These are phyloP conservation scores for Todiramphus chloris DNA, from an alignment of 2,113 vertebrate genomes.

Conservation along the genomic window DNA sequence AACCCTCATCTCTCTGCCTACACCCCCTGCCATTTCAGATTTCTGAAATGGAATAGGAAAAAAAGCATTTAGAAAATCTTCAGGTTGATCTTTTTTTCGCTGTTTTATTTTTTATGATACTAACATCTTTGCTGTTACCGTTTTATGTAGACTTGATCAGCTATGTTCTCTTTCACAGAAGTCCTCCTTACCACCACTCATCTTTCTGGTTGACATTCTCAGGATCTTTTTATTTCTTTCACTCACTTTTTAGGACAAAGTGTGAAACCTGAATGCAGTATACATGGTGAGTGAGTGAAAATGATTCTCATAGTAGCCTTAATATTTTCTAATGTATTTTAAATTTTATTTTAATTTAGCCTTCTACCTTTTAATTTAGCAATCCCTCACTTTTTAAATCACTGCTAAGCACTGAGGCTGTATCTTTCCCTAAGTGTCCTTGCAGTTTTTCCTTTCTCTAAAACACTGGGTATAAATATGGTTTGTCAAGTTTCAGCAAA, in stretches of 20 bases:
- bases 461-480: background rate
- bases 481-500: background rate
- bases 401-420: background rate
- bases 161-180: background rate
- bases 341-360: background rate
- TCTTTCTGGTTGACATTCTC: background rate
- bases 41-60: background rate
- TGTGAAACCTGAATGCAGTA: background rate
- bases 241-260: background rate
- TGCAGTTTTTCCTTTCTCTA: background rate
- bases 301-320: background rate
- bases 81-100: background rate
- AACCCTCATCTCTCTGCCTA: background rate
- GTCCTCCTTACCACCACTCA: background rate
- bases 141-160: background rate
- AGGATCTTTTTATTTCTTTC: background rate
- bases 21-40: background rate
- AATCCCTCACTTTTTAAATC: background rate
- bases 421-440: background rate
- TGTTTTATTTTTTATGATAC: background rate
- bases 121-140: background rate
- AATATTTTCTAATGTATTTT: background rate
- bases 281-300: background rate
- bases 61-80: background rate
- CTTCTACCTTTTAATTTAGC: background rate